These are phyloP conservation scores for Collichthys lucidus DNA, from an alignment of 2,113 vertebrate species.

Conservation along the genomic window DNA sequence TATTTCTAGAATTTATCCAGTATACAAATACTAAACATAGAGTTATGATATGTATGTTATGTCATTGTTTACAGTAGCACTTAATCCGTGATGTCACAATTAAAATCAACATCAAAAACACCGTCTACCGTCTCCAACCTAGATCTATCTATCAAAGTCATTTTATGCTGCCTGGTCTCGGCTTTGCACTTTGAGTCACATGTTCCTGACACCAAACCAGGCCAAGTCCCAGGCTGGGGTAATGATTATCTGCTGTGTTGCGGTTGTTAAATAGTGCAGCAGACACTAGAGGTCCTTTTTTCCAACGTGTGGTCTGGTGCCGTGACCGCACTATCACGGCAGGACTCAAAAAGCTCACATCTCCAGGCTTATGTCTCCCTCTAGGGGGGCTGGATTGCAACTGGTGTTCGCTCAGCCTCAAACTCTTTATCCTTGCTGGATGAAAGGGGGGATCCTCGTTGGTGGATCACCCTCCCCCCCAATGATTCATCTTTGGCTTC, in stretches of 20 bases:
- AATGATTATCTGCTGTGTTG: constrained; percentile 5
- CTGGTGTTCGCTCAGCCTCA: constrained; percentile 10
- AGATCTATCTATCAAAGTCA: not conserved
- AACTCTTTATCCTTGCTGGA: not conserved
- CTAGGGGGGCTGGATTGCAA: constrained; percentile 35
- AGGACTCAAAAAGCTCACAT: constrained; percentile 20
- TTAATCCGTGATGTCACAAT: constrained; percentile 38
- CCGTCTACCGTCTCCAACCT: not conserved
- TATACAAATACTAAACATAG: constrained; percentile 62
- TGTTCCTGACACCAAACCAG: constrained; percentile 26
- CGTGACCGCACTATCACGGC: not conserved
- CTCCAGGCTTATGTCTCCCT: constrained; percentile 57
- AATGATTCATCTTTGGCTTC: constrained; percentile 76
- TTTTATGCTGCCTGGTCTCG: not conserved
- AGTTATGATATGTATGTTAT: constrained; percentile 40
- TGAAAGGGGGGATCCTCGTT: not conserved
- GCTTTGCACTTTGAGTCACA: constrained; percentile 1
- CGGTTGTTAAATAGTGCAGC: constrained; percentile 17
- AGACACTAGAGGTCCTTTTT: not conserved
- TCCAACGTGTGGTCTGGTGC: not conserved
- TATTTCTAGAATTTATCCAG: constrained; percentile 29
- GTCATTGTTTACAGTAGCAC: constrained; percentile 26
- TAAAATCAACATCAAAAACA: constrained; percentile 40
- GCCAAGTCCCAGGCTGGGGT: not conserved
- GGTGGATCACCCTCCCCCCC: not conserved